Evolutionary conservation across 2,888 invertebrate species (phyloP).

Genomic region (Blastobasis adustella): DNA sequence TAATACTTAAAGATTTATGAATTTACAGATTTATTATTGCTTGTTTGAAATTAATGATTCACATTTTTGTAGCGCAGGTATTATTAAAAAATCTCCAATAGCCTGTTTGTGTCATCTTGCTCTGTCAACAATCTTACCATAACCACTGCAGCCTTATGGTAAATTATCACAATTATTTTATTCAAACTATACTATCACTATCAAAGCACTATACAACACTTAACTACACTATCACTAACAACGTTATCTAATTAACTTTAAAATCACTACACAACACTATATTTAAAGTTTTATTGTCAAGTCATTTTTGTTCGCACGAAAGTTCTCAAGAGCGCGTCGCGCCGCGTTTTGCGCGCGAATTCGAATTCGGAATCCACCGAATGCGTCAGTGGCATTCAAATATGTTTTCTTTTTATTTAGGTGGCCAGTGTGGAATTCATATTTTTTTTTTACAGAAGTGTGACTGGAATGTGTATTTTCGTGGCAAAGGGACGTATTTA

Average conservation of each 20-base stretch:
- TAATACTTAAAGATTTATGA: no score
- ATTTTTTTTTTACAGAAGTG: slow-evolving; percentile 24
- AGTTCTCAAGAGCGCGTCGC: slow-evolving; percentile 18
- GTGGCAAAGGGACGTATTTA: slow-evolving; percentile 20
- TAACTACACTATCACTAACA: slow-evolving; percentile 8
- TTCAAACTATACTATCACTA: slow-evolving; percentile 11
- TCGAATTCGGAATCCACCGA: slow-evolving; percentile 5
- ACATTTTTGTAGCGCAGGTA: no score
- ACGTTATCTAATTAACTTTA: slow-evolving; percentile 2
- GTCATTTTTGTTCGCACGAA: slow-evolving; percentile 18
- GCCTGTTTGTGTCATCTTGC: slow-evolving; percentile 19
- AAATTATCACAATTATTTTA: slow-evolving; percentile 19
- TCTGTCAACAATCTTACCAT: slow-evolving; percentile 28
- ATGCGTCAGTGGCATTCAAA: slow-evolving; percentile 8
- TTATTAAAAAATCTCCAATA: neutral
- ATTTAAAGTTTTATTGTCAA: slow-evolving; percentile 21
- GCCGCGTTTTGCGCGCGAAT: slow-evolving; percentile 36
- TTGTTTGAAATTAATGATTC: no score
- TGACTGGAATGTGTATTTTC: slow-evolving; percentile 1
- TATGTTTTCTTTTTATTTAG: slow-evolving; percentile 29
- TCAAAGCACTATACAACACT: slow-evolving; percentile 13
- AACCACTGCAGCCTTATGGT: slow-evolving; percentile 7
- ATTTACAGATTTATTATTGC: no score
- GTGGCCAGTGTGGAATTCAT: slow-evolving; percentile 34
- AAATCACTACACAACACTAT: slow-evolving; percentile 13